Evolutionary conservation across 1,140 invertebrate species (phyloP).

Genomic region (Euborellia annulipes): DNA sequence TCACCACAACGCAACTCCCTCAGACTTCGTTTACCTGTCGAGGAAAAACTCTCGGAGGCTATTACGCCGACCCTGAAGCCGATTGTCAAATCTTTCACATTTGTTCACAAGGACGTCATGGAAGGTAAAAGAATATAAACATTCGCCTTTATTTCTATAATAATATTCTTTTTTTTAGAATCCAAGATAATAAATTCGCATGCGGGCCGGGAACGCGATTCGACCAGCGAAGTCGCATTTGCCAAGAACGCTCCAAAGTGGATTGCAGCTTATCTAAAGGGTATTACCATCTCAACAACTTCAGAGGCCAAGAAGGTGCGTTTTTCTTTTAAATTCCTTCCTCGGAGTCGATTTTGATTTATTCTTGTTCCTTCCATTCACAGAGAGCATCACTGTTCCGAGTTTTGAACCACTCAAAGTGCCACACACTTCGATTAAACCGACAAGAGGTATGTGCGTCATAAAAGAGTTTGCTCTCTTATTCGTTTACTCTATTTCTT

Average conservation of each 20-base stretch:
- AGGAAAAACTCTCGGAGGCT: conserved; percentile 39
- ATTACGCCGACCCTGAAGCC: conserved; percentile 40
- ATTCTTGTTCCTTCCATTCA: too few species aligned
- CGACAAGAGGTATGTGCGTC: too few species aligned
- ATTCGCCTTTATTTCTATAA: not conserved
- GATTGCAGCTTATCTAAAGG: conserved; percentile 19
- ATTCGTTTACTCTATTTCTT: too few species aligned
- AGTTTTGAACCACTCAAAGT: too few species aligned
- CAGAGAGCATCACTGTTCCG: too few species aligned
- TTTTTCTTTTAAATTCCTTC: too few species aligned
- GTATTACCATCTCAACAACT: conserved; percentile 22
- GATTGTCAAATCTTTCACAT: conserved; percentile 34
- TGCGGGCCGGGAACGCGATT: conserved; percentile 27
- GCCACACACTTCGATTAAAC: too few species aligned
- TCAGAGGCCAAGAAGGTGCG: too few species aligned
- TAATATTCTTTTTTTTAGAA: conserved; percentile 13
- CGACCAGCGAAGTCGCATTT: conserved; percentile 25
- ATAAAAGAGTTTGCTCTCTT: too few species aligned
- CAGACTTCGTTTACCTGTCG: conserved; percentile 39
- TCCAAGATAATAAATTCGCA: conserved; percentile 23
- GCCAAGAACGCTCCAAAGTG: conserved; percentile 19
- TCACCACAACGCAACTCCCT: conserved; percentile 23
- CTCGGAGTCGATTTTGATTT: too few species aligned
- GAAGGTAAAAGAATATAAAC: conserved; percentile 15
- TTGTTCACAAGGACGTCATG: conserved; percentile 21